A percentile compares a stretch with the other conserved stretches of the same genome.
Conservation (phyloP, 2,113 vertebrate species). For the Dipodomys ordii region DNA sequence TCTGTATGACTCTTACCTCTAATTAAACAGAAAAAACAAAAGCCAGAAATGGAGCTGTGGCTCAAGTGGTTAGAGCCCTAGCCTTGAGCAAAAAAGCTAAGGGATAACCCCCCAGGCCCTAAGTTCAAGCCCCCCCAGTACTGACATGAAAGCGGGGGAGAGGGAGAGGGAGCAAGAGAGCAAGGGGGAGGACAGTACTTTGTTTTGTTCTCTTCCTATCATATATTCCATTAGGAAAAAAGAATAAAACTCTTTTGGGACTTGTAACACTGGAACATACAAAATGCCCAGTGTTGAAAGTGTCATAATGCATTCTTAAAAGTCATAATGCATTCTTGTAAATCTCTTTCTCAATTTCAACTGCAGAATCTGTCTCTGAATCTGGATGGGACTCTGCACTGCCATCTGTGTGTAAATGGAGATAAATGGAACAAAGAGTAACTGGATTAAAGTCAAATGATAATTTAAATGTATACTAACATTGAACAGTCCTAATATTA, state of each 20-base stretch:
- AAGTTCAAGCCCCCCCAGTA: neutral
- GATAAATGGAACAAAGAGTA: neutral
- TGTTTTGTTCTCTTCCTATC: neutral
- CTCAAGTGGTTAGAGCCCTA: too few relatives aligned
- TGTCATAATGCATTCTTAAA: neutral
- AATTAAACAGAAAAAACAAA: too few relatives aligned
- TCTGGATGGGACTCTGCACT: neutral
- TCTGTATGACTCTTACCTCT: too few relatives aligned
- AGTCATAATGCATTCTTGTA: neutral
- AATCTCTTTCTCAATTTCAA: slow-evolving; percentile 32
- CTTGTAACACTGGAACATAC: neutral
- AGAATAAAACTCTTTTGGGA: neutral
- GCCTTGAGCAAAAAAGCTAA: too few relatives aligned
- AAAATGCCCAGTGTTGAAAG: neutral
- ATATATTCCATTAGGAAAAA: neutral
- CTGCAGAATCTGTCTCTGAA: neutral
- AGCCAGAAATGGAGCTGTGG: too few relatives aligned
- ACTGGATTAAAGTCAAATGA: neutral
- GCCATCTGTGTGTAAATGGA: neutral
- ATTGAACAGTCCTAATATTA: neutral
- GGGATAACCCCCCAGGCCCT: too few relatives aligned
- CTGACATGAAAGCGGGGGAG: neutral
- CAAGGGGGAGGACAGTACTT: neutral
- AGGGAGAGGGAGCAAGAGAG: too few relatives aligned
- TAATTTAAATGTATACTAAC: neutral